phyloP scores from a whole-genome alignment of 92 coral and sea anemone species.

The Epizoanthus ramosus region DNA sequence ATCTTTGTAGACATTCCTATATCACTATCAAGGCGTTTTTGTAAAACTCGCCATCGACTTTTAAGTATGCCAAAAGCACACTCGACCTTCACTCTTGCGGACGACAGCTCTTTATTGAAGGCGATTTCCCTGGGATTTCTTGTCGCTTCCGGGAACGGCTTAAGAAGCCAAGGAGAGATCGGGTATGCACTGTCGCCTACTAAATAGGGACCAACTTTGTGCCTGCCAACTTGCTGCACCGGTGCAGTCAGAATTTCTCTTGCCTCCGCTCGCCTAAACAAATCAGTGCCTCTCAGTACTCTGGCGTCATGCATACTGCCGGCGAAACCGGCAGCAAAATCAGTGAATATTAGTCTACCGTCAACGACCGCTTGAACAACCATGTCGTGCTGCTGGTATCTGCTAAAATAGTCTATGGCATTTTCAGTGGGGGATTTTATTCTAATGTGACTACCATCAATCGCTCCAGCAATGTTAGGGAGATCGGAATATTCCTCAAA shows the following conservation, averaged over 20 bases:
- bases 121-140: constrained; percentile 40
- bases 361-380: constrained; percentile 43
- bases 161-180: constrained; percentile 47
- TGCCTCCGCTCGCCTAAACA: constrained; percentile 45
- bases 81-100: constrained; percentile 38
- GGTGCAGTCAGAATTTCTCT: constrained; percentile 53
- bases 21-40: constrained; percentile 45
- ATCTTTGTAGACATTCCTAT: constrained; percentile 33
- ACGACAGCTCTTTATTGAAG: constrained; percentile 45
- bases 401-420: constrained; percentile 55
- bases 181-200: constrained; percentile 59
- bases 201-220: constrained; percentile 40
- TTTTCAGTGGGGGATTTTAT: constrained; percentile 43
- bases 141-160: constrained; percentile 44
- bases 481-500: constrained; percentile 44
- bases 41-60: constrained; percentile 32
- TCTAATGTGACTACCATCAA: constrained; percentile 48
- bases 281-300: constrained; percentile 43
- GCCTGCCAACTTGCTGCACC: neutral
- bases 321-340: constrained; percentile 45
- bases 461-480: constrained; percentile 50
- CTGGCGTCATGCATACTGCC: constrained; percentile 51
- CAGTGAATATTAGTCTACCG: constrained; percentile 39
- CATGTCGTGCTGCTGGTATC: constrained; percentile 55
- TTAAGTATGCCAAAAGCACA: constrained; percentile 46